Evolutionary conservation across 2,113 vertebrate species (phyloP).

Genomic region (Ailuropoda melanoleuca): DNA sequence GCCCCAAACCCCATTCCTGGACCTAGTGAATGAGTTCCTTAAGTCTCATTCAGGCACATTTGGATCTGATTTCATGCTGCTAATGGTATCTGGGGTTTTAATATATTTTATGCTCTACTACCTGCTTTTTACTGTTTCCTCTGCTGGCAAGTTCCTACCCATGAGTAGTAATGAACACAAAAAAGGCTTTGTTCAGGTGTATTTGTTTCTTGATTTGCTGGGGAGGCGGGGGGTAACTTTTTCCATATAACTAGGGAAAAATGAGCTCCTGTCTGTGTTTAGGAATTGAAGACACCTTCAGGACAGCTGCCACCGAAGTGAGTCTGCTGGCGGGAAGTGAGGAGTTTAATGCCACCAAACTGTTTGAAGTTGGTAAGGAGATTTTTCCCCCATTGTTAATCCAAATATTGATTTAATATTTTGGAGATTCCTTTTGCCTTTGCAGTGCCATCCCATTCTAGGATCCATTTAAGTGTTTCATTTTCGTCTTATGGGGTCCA

Average conservation of each 20-base stretch:
- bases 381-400: neutral
- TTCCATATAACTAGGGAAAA: slow-evolving; percentile 60
- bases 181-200: slow-evolving; percentile 57
- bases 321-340: slow-evolving; percentile 95
- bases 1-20: neutral
- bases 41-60: slow-evolving; percentile 34
- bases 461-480: slow-evolving; percentile 16
- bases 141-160: slow-evolving; percentile 62
- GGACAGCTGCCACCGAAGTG: slow-evolving; percentile 96
- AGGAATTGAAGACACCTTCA: slow-evolving; percentile 98
- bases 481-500: neutral
- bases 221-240: neutral
- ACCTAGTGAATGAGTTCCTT: neutral
- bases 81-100: slow-evolving; percentile 64
- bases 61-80: slow-evolving; percentile 65
- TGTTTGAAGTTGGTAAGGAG: slow-evolving; percentile 97
- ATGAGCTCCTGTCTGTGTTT: slow-evolving; percentile 70
- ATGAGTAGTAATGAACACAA: slow-evolving; percentile 54
- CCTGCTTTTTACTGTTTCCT: slow-evolving; percentile 73
- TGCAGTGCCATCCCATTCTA: slow-evolving; percentile 38
- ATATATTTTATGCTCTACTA: slow-evolving; percentile 69
- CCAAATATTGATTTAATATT: slow-evolving; percentile 69
- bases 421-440: slow-evolving; percentile 45
- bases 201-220: slow-evolving; percentile 59
- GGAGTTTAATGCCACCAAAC: slow-evolving; percentile 96